Evolutionary conservation across 2,797 vertebrate genomes (phyloP), one percentile per base, ranked within the genome.

Genomic region (Argyrosomus regius): DNA sequence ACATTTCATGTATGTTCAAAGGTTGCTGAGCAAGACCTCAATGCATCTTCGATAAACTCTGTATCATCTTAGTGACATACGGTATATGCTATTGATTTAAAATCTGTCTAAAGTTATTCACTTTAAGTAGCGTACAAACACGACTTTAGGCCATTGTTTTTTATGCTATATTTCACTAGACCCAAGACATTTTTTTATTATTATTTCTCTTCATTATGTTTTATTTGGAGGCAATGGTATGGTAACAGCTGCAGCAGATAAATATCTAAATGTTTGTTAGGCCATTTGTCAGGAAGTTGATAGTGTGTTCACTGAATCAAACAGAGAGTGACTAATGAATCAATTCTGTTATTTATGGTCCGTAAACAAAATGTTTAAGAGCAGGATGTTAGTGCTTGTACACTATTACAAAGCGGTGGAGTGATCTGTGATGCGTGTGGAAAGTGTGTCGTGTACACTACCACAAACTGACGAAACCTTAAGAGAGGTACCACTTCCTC

Each of bases 311-410:
- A 26, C n/a, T 18, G 61, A 62, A 61, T 87, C 74, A 82, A 78
- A 62, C 39, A 45, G 6, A 22, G 7, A 61, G 4, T 46, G 56
- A 83, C 43, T 52, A 60, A 80, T 0, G 50, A 62, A 49, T 71
- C 13, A 17, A 20, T 76, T 59, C 14, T 75, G 72, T 65, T 64
- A 50, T 79, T 73, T 35, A 43, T 22, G 5, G 7, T 3, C 6
- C 24, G 24, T 78, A 87, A 81, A 87, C 79, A 70, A 31, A 46
- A 9, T 39, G 60, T 70, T 77, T 70, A 6, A 41, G 64, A 14
- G 48, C 81, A 85, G 90, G 86, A 90, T 92, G 90, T 89, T 78
- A 66, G 63, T 74, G 58, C 64, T 66, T 39, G 45, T 70, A n/a
- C n/a, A 17, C 53, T 7, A 1, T 28, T 11, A 45, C 46, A 46